Evolutionary conservation across 2,113 vertebrate genomes (phyloP).

Genomic region (Percina caprodes): DNA sequence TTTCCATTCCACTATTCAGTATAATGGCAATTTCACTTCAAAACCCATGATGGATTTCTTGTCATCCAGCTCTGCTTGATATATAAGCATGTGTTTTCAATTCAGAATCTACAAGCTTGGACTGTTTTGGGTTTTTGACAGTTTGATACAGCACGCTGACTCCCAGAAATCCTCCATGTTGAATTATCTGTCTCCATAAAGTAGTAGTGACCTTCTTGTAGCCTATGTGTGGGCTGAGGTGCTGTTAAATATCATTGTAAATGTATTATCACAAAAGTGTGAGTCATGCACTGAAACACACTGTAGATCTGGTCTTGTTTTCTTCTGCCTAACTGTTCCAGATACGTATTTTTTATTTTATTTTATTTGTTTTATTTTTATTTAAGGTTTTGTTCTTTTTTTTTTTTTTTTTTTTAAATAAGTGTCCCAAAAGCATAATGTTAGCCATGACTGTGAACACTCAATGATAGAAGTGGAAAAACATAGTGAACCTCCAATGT

Average conservation of each 20-base stretch:
- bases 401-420: not conserved
- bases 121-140: conserved; percentile 2
- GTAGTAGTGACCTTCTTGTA: not conserved
- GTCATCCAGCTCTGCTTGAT: conserved; percentile 36
- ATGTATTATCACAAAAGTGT: conserved; percentile 17
- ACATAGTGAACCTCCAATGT: not conserved
- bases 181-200: conserved; percentile 34
- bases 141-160: conserved; percentile 20
- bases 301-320: not conserved
- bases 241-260: conserved; percentile 26
- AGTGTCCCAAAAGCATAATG: not conserved
- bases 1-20: conserved; percentile 37
- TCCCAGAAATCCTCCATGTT: conserved; percentile 24
- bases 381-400: not conserved
- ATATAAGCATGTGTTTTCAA: conserved; percentile 53
- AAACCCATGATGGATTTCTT: conserved; percentile 32
- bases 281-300: conserved; percentile 12
- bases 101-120: conserved; percentile 20
- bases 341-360: not conserved
- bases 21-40: conserved; percentile 13
- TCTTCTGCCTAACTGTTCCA: conserved; percentile 9
- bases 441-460: not conserved
- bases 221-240: conserved; percentile 3
- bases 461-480: not conserved
- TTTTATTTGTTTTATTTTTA: not conserved